Evolutionary conservation across 2,797 vertebrate species (phyloP).

Genomic region (Pipistrellus pygmaeus): DNA sequence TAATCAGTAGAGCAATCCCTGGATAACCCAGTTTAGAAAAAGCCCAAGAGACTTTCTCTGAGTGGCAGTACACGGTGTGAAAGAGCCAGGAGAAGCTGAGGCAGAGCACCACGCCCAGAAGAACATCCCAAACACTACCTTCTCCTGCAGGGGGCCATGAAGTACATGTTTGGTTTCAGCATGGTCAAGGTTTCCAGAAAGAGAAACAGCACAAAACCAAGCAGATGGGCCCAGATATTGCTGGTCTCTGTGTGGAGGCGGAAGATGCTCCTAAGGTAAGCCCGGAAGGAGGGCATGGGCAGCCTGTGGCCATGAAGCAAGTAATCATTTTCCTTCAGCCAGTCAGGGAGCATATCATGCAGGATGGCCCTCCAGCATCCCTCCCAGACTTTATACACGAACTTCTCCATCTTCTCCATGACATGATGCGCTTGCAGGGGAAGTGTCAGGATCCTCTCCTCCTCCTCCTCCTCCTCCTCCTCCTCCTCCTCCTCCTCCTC

Average conservation of each 20-base stretch:
- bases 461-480: constrained; percentile 85
- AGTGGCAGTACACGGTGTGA: too few species aligned
- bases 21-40: too few species aligned
- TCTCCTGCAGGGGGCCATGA: constrained; percentile 99
- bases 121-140: constrained; percentile 99
- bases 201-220: constrained; percentile 97
- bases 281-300: constrained; percentile 98
- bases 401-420: constrained; percentile 99
- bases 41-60: too few species aligned
- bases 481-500: constrained; percentile 89
- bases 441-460: constrained; percentile 94
- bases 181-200: constrained; percentile 98
- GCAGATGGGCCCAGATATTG: constrained; percentile 99
- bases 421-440: constrained; percentile 98
- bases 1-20: too few species aligned
- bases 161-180: constrained; percentile 98
- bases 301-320: constrained; percentile 97
- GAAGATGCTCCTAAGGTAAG: constrained; percentile 98
- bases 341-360: constrained; percentile 96
- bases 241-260: constrained; percentile 99
- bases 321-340: constrained; percentile 99
- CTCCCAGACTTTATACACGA: constrained; percentile 99
- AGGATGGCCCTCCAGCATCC: constrained; percentile 99
- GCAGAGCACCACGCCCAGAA: constrained; percentile 98
- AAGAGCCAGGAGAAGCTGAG: constrained; percentile 98